Evolutionary conservation across 2,888 invertebrate genomes (phyloP).

Genomic region (Drosophila demipolita): DNA sequence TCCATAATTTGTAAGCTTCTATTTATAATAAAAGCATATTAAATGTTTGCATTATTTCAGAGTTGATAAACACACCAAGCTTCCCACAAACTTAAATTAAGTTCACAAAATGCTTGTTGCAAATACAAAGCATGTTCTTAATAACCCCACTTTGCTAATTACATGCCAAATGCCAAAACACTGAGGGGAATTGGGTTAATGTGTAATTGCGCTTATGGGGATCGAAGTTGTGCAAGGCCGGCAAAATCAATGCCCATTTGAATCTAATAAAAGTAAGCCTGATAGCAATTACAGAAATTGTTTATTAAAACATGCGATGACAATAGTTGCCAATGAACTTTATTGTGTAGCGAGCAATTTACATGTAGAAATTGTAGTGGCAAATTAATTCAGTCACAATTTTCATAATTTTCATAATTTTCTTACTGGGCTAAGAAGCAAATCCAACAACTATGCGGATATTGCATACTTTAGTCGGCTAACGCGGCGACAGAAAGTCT

Average conservation of each 20-base stretch:
- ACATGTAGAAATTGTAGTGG: slow-evolving; percentile 33
- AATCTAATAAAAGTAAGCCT: not conserved
- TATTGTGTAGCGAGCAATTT: slow-evolving; percentile 66
- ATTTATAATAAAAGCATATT: not conserved
- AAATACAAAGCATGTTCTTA: slow-evolving; percentile 13
- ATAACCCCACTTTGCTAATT: slow-evolving; percentile 37
- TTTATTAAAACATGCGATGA: slow-evolving; percentile 18
- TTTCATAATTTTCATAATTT: slow-evolving; percentile 30
- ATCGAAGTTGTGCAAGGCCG: not conserved
- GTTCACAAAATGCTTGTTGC: not conserved
- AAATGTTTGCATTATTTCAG: not conserved
- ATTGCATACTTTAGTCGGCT: slow-evolving; percentile 33
- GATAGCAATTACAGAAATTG: slow-evolving; percentile 5
- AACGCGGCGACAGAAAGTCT: slow-evolving; percentile 59
- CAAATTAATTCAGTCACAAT: slow-evolving; percentile 27
- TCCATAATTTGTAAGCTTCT: not conserved
- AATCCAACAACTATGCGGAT: slow-evolving; percentile 22
- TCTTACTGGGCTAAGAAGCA: not conserved
- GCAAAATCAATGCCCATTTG: not conserved
- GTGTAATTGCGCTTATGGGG: not conserved
- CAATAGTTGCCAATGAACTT: slow-evolving; percentile 54
- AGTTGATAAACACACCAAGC: not conserved
- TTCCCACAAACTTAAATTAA: slow-evolving; percentile 14
- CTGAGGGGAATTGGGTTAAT: slow-evolving; percentile 28
- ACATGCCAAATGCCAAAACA: slow-evolving; percentile 34